Percentiles rank a stretch among this genome's conserved stretches.
Evolutionary conservation across 30 jellyfish, hydroid and myxozoan genomes (phyloP).

Genomic region (Cassiopea andromeda): DNA sequence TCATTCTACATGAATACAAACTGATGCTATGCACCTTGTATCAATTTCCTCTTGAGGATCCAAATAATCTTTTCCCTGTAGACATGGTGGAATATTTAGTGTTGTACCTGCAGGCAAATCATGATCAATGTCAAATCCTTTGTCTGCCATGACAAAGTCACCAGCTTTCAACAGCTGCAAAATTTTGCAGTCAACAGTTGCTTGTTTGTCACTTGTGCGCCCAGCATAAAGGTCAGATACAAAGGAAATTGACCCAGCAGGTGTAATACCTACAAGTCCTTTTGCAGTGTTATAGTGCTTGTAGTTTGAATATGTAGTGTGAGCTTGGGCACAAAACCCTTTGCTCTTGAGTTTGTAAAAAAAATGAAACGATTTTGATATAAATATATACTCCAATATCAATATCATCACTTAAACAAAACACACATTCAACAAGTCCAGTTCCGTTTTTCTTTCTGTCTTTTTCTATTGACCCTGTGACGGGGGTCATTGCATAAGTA

Average conservation of each 20-base stretch:
- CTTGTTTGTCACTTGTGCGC: conserved; percentile 14
- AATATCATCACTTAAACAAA: too few relatives aligned
- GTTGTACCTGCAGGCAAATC: conserved; percentile 73
- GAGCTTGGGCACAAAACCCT: too few relatives aligned
- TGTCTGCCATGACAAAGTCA: conserved; percentile 67
- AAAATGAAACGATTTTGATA: too few relatives aligned
- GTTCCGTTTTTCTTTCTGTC: too few relatives aligned
- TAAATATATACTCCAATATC: too few relatives aligned
- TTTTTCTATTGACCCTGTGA: too few relatives aligned
- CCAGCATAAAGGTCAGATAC: conserved; percentile 23
- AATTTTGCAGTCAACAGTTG: conserved; percentile 32
- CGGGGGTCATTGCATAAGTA: too few relatives aligned
- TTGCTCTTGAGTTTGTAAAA: too few relatives aligned
- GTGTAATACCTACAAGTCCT: conserved; percentile 14
- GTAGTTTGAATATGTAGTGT: conserved; percentile 10
- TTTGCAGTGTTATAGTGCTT: conserved; percentile 44
- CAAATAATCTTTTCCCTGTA: conserved; percentile 71
- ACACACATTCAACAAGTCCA: too few relatives aligned
- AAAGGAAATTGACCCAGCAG: conserved; percentile 36
- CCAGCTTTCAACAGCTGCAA: conserved; percentile 38
- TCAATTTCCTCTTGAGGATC: conserved; percentile 51
- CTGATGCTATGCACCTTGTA: conserved; percentile 60
- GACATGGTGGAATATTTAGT: conserved; percentile 58
- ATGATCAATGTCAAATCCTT: conserved; percentile 61
- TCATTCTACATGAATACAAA: conserved; percentile 77